Base-by-base conservation (phyloP, 2,888 invertebrate genomes). In the Ectemnius cavifrons region DNA sequence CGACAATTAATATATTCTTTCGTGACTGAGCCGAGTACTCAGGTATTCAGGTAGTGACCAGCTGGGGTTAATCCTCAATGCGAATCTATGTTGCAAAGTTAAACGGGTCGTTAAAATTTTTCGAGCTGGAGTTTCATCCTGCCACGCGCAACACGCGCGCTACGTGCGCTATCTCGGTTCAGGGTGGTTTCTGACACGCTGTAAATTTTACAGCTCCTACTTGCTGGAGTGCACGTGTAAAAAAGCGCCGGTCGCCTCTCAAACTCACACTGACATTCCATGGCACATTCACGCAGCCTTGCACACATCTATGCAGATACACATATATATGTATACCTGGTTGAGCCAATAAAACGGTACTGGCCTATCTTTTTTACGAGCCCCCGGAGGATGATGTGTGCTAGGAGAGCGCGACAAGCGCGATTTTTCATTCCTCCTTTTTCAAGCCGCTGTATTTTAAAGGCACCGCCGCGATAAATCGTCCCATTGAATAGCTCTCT, bases 261-360 rank as follows among this genome's bases (percentile, higher is more conserved):
- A 62, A 60, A 27, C 56, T 16, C 20, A 5, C 18, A 46, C 46
- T 20, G 20, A 13, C 4, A 46, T 61, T 62, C 11, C 64, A 3
- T 20, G n/a, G 14, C 23, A 23, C 16, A 20, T 47, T 8, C 37
- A 37, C 37, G 37, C 37, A 6, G 37, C 5, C 28, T 8, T 8
- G 28, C 28, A 37, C 28, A 37, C 28, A 37, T 37, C 3, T 3
- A 37, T 37, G 28, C 37, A 4, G 37, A 23, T 2, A 2, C 23
- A 37, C 37, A 37, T 4, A 23, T 45, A 47, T 46, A 37, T 4
- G 18, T 45, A 47, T 46, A 64, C 23, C 61, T 20, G 16, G n/a
- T 45, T 14, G 27, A 52, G 16, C 60, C 74, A 73, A 70, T 76
- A 74, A 76, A 76, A 76, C 47, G n/a, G 57, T 61, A 49, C 28